Conservation (phyloP, 1,140 invertebrate genomes). For the Achatina immaculata region DNA sequence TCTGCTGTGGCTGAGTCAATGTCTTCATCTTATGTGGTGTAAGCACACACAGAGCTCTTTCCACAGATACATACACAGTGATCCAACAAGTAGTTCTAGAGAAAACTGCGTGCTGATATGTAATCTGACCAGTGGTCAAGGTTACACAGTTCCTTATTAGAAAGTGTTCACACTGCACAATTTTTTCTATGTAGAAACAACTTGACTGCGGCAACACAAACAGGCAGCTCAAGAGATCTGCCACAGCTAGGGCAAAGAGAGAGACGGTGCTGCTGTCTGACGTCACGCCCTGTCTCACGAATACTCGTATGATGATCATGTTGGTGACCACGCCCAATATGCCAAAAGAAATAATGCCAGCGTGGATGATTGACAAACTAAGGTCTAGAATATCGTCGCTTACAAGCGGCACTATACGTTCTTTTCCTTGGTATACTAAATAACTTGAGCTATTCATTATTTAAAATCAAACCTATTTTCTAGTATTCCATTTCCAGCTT, state of each 20-base stretch:
- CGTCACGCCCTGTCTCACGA: neutral
- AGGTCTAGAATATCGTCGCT: no score
- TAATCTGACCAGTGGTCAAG: neutral
- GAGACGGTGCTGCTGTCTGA: neutral
- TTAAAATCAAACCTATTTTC: no score
- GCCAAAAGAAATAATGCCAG: neutral
- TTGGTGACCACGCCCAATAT: slow-evolving; percentile 19
- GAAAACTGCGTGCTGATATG: neutral
- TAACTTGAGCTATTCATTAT: no score
- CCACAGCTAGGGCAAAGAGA: neutral
- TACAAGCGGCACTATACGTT: no score
- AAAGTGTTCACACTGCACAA: neutral
- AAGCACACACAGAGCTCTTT: slow-evolving; percentile 8
- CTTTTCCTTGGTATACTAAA: no score
- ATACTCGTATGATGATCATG: slow-evolving; percentile 22
- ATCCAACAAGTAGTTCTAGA: slow-evolving; percentile 6
- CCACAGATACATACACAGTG: slow-evolving; percentile 17
- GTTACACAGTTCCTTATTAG: neutral
- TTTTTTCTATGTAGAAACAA: neutral
- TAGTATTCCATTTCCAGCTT: no score
- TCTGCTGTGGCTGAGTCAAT: neutral
- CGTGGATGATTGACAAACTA: no score
- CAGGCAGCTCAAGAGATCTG: neutral
- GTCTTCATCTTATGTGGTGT: slow-evolving; percentile 3
- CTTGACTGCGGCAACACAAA: slow-evolving; percentile 2